Base-by-base conservation (phyloP, 2,888 invertebrate species). In the Tubulanus polymorphus region DNA sequence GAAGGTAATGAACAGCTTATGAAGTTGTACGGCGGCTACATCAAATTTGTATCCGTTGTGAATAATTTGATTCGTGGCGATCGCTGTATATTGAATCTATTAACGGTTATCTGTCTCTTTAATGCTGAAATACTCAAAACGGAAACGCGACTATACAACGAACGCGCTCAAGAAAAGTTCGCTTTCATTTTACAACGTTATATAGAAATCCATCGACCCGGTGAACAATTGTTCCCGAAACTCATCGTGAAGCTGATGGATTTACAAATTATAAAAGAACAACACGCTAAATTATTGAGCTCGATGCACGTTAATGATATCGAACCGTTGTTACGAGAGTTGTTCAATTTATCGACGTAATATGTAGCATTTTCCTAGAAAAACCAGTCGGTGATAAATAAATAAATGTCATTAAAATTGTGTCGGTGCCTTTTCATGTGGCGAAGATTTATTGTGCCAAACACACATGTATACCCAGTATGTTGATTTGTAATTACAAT, bases 341-440 rank as follows among this genome's bases (percentile, higher is more conserved):
- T 41, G 6, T 41, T 41, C 15, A 41, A 41, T 23, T 41, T 41
- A 41, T 41, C n/a, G n/a, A n/a, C n/a, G n/a, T n/a, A n/a, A n/a
- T n/a, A n/a, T n/a, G n/a, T n/a, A n/a, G n/a, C n/a, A n/a, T n/a
- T n/a, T n/a, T n/a, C n/a, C n/a, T n/a, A n/a, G n/a, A n/a, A n/a
- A n/a, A n/a, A n/a, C n/a, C n/a, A n/a, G n/a, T n/a, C n/a, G n/a
- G n/a, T n/a, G n/a, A n/a, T n/a, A n/a, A n/a, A n/a, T n/a, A n/a
- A n/a, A n/a, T n/a, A n/a, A n/a, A n/a, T n/a, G n/a, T n/a, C n/a
- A n/a, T n/a, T n/a, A n/a, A n/a, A n/a, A n/a, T n/a, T n/a, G n/a
- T n/a, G n/a, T n/a, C n/a, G n/a, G n/a, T n/a, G n/a, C n/a, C n/a
- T n/a, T n/a, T n/a, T n/a, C n/a, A n/a, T n/a, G n/a, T n/a, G n/a